Percentiles rank a stretch among this genome's conserved stretches.
These are phyloP conservation scores for Vidua chalybeata DNA, from an alignment of 2,113 vertebrate genomes.

Conservation along the genomic window DNA sequence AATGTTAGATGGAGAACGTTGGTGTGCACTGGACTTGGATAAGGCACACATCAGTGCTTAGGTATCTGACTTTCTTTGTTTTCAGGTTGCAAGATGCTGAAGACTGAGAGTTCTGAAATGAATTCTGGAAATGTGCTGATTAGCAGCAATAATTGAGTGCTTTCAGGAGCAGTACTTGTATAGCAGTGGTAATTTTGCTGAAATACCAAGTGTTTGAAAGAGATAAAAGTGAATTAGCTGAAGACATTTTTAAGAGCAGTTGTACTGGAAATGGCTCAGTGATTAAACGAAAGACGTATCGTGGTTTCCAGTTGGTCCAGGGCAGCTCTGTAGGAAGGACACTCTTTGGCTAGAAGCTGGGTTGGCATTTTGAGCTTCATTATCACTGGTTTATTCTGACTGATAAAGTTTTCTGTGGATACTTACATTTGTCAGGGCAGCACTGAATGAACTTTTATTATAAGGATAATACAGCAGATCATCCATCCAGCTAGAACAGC, in stretches of 20 bases:
- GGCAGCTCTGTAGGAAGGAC: not conserved
- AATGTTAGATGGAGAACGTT: not conserved
- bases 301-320: not conserved
- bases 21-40: not conserved
- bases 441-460: not conserved
- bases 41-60: not conserved
- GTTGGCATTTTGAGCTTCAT: not conserved
- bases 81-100: not conserved
- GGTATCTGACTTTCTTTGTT: not conserved
- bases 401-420: not conserved
- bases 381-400: not conserved
- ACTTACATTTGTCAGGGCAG: not conserved
- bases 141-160: not conserved
- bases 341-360: not conserved
- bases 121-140: not conserved
- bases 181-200: not conserved
- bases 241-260: not conserved
- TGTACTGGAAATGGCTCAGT: not conserved
- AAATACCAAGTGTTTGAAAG: not conserved
- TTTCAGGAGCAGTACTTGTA: not conserved
- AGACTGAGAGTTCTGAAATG: not conserved
- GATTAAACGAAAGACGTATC: not conserved
- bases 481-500: not conserved
- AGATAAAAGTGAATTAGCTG: not conserved
- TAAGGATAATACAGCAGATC: not conserved